Evolutionary conservation across 2,888 invertebrate species (phyloP).

Genomic region (Pogonocherus hispidulus): DNA sequence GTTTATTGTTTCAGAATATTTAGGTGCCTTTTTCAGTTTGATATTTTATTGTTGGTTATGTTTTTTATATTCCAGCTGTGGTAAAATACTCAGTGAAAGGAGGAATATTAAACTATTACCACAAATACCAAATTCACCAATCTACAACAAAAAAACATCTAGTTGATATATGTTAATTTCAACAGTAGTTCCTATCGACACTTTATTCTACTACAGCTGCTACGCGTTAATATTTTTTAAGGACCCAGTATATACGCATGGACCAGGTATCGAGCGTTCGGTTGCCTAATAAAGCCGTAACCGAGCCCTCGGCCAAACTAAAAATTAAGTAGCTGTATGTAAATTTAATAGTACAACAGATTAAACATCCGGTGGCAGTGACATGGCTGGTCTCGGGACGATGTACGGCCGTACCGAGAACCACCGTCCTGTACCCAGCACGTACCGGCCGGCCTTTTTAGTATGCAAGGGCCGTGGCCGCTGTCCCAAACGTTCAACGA

Average conservation of each 20-base stretch:
- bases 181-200: no score
- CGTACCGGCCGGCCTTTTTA: constrained; percentile 60
- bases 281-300: background rate
- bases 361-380: constrained; percentile 57
- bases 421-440: constrained; percentile 59
- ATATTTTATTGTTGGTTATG: no score
- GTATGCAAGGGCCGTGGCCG: constrained; percentile 61
- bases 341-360: constrained; percentile 45
- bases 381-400: constrained; percentile 50
- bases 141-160: no score
- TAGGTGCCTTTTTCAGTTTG: no score
- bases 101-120: no score
- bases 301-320: background rate
- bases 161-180: no score
- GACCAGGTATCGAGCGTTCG: background rate
- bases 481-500: constrained; percentile 58
- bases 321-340: constrained; percentile 42
- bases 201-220: no score
- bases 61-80: no score
- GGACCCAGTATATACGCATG: background rate
- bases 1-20: no score
- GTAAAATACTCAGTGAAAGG: no score
- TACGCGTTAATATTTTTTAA: no score
- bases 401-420: constrained; percentile 55
- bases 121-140: no score